These are phyloP conservation scores for Aphelinus certus DNA, from an alignment of 1,140 invertebrate genomes.

Conservation along the genomic window DNA sequence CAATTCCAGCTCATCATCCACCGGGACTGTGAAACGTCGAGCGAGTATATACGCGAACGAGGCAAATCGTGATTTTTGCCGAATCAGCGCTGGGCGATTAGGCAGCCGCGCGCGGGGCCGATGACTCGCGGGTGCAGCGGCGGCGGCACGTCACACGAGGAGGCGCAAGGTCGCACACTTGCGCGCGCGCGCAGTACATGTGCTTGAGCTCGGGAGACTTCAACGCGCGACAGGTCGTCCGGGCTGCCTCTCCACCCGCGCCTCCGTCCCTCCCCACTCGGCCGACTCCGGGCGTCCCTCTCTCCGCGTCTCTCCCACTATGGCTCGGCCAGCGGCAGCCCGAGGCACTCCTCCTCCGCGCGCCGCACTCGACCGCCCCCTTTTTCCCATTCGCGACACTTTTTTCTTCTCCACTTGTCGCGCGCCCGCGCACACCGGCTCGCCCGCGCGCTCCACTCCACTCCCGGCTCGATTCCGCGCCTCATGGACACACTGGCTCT, in stretches of 20 bases:
- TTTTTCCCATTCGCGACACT: slow-evolving; percentile 43
- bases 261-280: slow-evolving; percentile 46
- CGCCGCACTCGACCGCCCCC: slow-evolving; percentile 36
- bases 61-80: no score
- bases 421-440: not conserved
- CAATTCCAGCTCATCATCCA: no score
- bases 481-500: no score
- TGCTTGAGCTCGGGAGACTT: slow-evolving; percentile 58
- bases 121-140: not conserved
- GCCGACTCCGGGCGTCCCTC: slow-evolving; percentile 39
- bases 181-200: not conserved
- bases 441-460: not conserved
- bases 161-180: slow-evolving; percentile 16
- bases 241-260: slow-evolving; percentile 49
- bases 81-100: no score
- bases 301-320: not conserved
- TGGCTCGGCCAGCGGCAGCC: slow-evolving; percentile 2
- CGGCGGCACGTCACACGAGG: not conserved
- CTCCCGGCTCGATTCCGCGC: not conserved
- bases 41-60: no score
- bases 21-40: no score
- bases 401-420: slow-evolving; percentile 40
- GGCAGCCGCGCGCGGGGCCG: no score
- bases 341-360: slow-evolving; percentile 17
- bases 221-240: slow-evolving; percentile 57